Base-by-base conservation (phyloP, 2,888 invertebrate species). In the Frankliniella intonsa region DNA sequence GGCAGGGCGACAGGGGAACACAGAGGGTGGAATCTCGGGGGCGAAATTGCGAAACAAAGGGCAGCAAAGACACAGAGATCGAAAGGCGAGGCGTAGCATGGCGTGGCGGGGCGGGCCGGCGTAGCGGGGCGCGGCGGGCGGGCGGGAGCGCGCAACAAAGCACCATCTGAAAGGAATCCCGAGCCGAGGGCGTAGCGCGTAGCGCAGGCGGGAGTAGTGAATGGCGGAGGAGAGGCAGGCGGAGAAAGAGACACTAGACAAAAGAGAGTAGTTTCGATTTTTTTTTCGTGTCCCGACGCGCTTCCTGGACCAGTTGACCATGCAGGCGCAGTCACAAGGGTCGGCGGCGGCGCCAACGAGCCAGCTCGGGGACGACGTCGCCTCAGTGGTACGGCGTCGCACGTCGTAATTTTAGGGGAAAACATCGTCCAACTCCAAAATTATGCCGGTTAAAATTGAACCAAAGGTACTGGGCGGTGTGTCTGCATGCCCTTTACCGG, bases 11-110 rank as follows among this genome's bases (percentile, higher is more conserved):
- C n/a, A 12, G 9, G 25, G 69, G 25, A 12, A 22, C 22, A 69
- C 7, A 22, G 22, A 38, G 38, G 38, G 38, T 38, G 38, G 69
- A 22, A 69, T 62, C 69, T 11, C 22, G 69, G 69, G 25, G 69
- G 69, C 69, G 69, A 76, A 76, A 76, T 76, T 76, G 69, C 69
- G 69, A 76, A 76, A 76, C 69, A 76, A 76, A 76, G 69, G 19
- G 69, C 22, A 22, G 69, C 69, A 76, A 22, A 76, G 69, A 76
- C 69, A 76, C 69, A 76, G 25, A 76, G 69, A 76, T 76, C 69
- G 69, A 76, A 25, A 76, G 69, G 69, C 62, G 38, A 38, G 38
- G 38, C 38, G 38, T 38, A 14, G 17, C 62, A 62, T 0, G 0
- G 11, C 62, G 62, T 55, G 14, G 62, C 62, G 11, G 19, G 1